Evolutionary conservation across 2,113 vertebrate genomes (phyloP).

Genomic region (Paralichthys olivaceus): DNA sequence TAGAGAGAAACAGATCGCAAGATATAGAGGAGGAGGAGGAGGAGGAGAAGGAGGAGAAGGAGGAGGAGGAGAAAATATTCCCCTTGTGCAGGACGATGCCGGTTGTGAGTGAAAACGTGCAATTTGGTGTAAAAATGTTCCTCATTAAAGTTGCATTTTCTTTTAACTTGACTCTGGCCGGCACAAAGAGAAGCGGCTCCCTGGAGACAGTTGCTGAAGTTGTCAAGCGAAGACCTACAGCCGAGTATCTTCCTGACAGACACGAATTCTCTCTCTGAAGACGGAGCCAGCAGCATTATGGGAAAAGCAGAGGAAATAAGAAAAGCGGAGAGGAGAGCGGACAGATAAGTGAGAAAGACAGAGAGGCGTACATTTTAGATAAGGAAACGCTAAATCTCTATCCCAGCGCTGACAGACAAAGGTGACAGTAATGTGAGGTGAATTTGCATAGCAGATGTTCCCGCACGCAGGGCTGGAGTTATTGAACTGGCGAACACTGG

Average conservation of each 20-base stretch:
- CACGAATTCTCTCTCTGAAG: not conserved
- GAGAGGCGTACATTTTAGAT: constrained; percentile 10
- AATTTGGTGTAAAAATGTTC: constrained; percentile 8
- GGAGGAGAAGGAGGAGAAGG: not conserved
- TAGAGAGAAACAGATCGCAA: not conserved
- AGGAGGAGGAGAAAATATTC: not conserved
- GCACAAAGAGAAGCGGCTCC: not conserved
- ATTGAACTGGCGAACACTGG: constrained; percentile 65
- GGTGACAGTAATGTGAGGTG: constrained; percentile 61
- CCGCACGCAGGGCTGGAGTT: constrained; percentile 43
- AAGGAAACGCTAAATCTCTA: constrained; percentile 52
- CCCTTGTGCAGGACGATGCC: constrained; percentile 1
- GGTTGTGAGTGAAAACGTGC: not conserved
- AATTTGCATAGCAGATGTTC: constrained; percentile 77
- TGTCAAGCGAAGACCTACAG: not conserved
- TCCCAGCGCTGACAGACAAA: constrained; percentile 40
- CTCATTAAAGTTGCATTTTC: not conserved
- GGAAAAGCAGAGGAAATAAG: not conserved
- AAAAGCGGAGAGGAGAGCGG: not conserved
- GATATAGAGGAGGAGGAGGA: constrained; percentile 6
- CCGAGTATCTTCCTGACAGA: not conserved
- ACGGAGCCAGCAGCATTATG: not conserved
- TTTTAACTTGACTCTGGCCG: not conserved
- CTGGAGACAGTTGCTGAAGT: not conserved
- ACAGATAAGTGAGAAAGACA: constrained; percentile 7